Conservation (phyloP, 2,113 vertebrate genomes). For the Ahaetulla prasina region DNA sequence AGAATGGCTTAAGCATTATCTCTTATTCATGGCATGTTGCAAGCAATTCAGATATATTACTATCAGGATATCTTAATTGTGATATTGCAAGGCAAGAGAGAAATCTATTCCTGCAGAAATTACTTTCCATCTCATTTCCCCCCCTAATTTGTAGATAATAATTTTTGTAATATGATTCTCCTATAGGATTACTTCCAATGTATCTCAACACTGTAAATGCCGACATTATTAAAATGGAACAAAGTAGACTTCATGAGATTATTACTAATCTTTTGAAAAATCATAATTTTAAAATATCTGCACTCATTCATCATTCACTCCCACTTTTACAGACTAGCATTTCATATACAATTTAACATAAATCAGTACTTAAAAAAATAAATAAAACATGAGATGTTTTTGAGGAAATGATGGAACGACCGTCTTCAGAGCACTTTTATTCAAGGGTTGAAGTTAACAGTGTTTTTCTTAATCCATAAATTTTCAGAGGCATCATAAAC, state of each 20-base stretch:
- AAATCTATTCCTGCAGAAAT: slow-evolving; percentile 41
- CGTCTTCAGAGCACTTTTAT: background rate
- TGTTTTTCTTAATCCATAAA: background rate
- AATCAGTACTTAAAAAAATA: background rate
- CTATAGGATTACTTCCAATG: slow-evolving; percentile 32
- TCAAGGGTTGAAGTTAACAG: background rate
- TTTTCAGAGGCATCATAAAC: background rate
- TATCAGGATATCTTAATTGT: slow-evolving; percentile 48
- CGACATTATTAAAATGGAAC: slow-evolving; percentile 41
- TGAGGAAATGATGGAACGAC: background rate
- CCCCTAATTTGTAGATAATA: slow-evolving; percentile 59
- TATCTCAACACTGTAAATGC: slow-evolving; percentile 35
- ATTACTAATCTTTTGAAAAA: slow-evolving; percentile 12
- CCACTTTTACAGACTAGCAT: background rate
- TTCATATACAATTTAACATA: background rate
- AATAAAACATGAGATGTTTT: background rate
- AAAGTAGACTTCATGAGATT: slow-evolving; percentile 23
- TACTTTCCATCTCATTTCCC: slow-evolving; percentile 38
- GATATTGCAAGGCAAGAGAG: slow-evolving; percentile 23
- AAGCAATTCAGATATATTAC: slow-evolving; percentile 51
- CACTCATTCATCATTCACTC: background rate
- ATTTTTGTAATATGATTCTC: slow-evolving; percentile 38
- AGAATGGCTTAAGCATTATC: slow-evolving; percentile 30
- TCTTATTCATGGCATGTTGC: slow-evolving; percentile 51
- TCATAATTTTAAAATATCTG: background rate